Conservation (phyloP, 2,888 invertebrate species). For the Pandemis heparana region DNA sequence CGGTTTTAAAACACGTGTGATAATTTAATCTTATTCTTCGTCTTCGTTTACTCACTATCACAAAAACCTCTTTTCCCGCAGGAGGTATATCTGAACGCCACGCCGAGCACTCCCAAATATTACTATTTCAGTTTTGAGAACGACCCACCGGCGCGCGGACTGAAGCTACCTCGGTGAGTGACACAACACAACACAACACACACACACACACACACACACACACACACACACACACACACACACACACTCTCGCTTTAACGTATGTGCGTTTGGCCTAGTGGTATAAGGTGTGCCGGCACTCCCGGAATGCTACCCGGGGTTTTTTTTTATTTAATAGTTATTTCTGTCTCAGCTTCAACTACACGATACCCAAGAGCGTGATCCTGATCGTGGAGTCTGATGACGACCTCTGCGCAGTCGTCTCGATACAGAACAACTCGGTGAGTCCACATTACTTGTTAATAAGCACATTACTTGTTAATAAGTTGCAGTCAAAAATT, state of each 20-base stretch:
- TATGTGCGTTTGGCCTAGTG: no score
- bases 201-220: neutral
- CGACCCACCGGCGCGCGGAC: conserved; percentile 85
- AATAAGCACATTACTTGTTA: no score
- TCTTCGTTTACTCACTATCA: neutral
- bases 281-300: no score
- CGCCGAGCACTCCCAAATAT: conserved; percentile 79
- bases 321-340: no score
- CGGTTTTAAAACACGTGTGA: no score
- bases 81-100: conserved; percentile 69
- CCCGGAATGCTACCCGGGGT: no score
- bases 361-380: conserved; percentile 80
- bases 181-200: neutral
- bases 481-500: no score
- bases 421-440: conserved; percentile 91
- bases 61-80: conserved; percentile 42
- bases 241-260: no score
- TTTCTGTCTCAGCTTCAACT: conserved; percentile 64
- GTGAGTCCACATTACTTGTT: conserved; percentile 69
- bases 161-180: conserved; percentile 56
- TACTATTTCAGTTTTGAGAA: conserved; percentile 85
- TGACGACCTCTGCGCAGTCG: conserved; percentile 88
- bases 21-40: neutral
- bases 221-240: neutral
- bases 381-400: conserved; percentile 87